These are phyloP conservation scores for Fukomys damarensis DNA, from an alignment of 2,113 vertebrate species.

Conservation along the genomic window DNA sequence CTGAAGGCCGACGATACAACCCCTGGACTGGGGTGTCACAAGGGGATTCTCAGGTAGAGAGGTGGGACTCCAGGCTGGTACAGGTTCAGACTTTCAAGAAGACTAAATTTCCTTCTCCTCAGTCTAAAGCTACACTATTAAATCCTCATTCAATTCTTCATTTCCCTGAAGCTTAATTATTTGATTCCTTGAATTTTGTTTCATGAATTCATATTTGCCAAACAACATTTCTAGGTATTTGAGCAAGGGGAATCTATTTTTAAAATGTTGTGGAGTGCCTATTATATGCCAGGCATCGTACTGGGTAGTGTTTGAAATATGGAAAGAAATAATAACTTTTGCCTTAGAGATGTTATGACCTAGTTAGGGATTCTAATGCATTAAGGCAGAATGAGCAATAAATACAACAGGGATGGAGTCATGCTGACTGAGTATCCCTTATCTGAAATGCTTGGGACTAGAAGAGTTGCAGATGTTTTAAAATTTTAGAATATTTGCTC, in stretches of 20 bases:
- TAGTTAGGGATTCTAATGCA: neutral
- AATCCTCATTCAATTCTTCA: neutral
- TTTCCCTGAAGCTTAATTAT: constrained; percentile 45
- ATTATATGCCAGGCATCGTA: neutral
- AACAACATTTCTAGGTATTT: constrained; percentile 15
- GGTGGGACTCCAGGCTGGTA: neutral
- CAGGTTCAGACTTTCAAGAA: constrained; percentile 23
- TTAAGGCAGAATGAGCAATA: neutral
- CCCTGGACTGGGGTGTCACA: neutral
- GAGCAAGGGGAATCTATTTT: constrained; percentile 4
- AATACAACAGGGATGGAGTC: neutral
- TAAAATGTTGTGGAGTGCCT: neutral
- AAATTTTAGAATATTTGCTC: neutral
- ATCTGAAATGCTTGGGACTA: neutral
- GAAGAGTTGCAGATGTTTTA: neutral
- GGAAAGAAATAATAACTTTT: constrained; percentile 38
- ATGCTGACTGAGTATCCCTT: neutral
- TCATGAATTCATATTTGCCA: constrained; percentile 58
- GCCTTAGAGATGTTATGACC: neutral
- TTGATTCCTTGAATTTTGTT: constrained; percentile 61
- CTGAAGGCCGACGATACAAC: accelerated
- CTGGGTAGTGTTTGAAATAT: neutral
- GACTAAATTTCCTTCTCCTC: neutral
- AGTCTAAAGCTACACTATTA: neutral
- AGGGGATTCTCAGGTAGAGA: neutral